Percentiles rank a stretch among this genome's conserved stretches.
Conservation (phyloP, 2,797 vertebrate species). For the Macropus fuliginosus region DNA sequence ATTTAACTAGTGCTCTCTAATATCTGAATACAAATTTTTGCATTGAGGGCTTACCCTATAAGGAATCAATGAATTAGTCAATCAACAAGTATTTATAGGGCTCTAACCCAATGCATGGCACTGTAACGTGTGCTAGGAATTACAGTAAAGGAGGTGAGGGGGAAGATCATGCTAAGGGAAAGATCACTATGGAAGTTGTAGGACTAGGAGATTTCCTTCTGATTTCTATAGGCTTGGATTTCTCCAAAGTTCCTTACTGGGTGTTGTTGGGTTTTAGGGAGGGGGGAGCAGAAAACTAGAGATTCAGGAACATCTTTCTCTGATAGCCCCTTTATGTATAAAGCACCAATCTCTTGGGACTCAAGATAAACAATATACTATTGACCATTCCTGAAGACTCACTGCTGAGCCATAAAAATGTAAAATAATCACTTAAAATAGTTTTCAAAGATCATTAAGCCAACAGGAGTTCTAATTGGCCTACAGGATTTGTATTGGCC, state of each 20-base stretch:
- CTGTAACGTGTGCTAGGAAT: not conserved
- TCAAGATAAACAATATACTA: slow-evolving; percentile 10
- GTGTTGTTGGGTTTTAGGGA: not conserved
- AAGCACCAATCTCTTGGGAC: slow-evolving; percentile 62
- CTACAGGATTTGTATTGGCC: slow-evolving; percentile 12
- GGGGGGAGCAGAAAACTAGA: not conserved
- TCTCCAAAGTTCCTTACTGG: slow-evolving; percentile 49
- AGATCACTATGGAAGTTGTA: slow-evolving; percentile 4
- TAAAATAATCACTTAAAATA: slow-evolving; percentile 53
- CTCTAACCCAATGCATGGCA: not conserved
- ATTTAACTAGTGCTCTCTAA: not conserved
- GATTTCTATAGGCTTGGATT: slow-evolving; percentile 36
- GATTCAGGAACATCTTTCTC: not conserved
- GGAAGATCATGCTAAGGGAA: slow-evolving; percentile 47
- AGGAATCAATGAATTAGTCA: not conserved
- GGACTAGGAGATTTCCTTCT: slow-evolving; percentile 49
- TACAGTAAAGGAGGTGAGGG: slow-evolving; percentile 43
- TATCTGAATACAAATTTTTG: not conserved
- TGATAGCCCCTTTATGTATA: slow-evolving; percentile 32
- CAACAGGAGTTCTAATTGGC: slow-evolving; percentile 50
- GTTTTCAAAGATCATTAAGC: slow-evolving; percentile 41
- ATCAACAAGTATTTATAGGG: not conserved
- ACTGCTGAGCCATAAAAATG: slow-evolving; percentile 53
- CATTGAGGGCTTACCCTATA: not conserved
- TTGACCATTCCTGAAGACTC: slow-evolving; percentile 49